Percentiles rank a stretch among this genome's conserved stretches.
Conservation (phyloP, 2,888 invertebrate genomes). For the Drosophila merina region DNA sequence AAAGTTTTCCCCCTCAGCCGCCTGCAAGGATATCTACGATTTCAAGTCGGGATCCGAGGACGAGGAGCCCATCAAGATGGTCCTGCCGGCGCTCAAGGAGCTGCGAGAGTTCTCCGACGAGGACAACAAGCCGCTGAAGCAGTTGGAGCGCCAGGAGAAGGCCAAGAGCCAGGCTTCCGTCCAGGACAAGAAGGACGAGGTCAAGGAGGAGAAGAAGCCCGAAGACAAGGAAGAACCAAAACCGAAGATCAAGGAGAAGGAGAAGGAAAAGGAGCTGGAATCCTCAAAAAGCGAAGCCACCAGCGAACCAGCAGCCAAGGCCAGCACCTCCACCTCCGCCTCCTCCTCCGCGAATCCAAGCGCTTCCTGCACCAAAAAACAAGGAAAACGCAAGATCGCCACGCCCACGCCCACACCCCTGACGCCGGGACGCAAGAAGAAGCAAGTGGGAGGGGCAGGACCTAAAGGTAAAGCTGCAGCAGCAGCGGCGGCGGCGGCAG, state of each 20-base stretch:
- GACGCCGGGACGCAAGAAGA: slow-evolving; percentile 23
- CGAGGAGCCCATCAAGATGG: slow-evolving; percentile 83
- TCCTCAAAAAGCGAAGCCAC: not conserved
- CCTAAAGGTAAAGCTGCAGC: slow-evolving; percentile 1
- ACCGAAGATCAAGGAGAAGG: not conserved
- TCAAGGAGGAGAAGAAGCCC: slow-evolving; percentile 10
- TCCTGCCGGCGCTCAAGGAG: slow-evolving; percentile 81
- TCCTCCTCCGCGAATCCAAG: not conserved
- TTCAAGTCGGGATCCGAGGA: slow-evolving; percentile 84
- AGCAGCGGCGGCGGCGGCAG: slow-evolving; percentile 38
- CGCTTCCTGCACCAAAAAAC: slow-evolving; percentile 20
- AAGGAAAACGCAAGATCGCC: slow-evolving; percentile 28
- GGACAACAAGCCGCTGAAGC: slow-evolving; percentile 78
- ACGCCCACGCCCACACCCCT: slow-evolving; percentile 29
- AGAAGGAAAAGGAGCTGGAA: slow-evolving; percentile 5
- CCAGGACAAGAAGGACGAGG: not conserved
- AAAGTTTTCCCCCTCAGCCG: slow-evolving; percentile 20
- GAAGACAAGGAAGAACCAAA: not conserved
- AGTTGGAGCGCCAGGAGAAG: slow-evolving; percentile 43
- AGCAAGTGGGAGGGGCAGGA: slow-evolving; percentile 6
- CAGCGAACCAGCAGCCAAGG: slow-evolving; percentile 29
- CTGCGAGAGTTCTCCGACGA: slow-evolving; percentile 82
- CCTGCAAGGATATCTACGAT: slow-evolving; percentile 81
- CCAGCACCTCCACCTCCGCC: not conserved
- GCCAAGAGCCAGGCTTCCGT: not conserved